A percentile compares a stretch with the other conserved stretches of the same genome.
Evolutionary conservation across 2,113 vertebrate genomes (phyloP).

Genomic region (Setophaga petechia): DNA sequence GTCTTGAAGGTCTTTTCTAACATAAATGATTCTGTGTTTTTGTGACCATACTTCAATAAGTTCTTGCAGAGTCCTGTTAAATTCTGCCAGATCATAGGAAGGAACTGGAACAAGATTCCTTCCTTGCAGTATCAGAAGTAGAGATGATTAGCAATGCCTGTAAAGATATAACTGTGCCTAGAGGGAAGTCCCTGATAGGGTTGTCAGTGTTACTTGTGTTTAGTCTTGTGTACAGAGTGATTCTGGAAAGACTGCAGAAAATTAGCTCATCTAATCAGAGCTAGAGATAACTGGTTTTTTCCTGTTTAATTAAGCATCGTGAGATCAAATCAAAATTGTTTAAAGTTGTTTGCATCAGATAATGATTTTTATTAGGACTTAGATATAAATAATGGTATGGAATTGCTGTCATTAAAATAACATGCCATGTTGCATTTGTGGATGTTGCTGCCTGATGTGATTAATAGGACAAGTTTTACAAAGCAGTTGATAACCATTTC

Average conservation of each 20-base stretch:
- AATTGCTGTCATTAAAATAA: neutral
- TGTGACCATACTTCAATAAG: neutral
- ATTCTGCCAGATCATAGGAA: neutral
- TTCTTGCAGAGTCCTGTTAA: neutral
- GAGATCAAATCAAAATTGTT: neutral
- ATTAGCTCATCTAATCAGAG: neutral
- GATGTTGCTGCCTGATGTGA: neutral
- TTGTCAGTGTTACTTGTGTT: neutral
- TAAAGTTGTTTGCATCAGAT: neutral
- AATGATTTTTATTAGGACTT: constrained; percentile 5
- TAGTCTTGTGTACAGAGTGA: neutral
- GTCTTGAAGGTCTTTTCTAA: neutral
- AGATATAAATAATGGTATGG: neutral
- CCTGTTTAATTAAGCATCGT: neutral
- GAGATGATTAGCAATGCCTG: neutral
- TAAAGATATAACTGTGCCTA: fast-evolving
- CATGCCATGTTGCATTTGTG: neutral
- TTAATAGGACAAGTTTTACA: neutral
- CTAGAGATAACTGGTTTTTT: neutral
- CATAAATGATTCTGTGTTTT: neutral
- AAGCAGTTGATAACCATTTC: neutral
- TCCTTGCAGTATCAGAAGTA: neutral
- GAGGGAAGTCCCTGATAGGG: neutral
- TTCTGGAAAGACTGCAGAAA: neutral
- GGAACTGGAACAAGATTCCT: neutral